Conservation (phyloP, 2,888 invertebrate genomes). For the Timema podura region DNA sequence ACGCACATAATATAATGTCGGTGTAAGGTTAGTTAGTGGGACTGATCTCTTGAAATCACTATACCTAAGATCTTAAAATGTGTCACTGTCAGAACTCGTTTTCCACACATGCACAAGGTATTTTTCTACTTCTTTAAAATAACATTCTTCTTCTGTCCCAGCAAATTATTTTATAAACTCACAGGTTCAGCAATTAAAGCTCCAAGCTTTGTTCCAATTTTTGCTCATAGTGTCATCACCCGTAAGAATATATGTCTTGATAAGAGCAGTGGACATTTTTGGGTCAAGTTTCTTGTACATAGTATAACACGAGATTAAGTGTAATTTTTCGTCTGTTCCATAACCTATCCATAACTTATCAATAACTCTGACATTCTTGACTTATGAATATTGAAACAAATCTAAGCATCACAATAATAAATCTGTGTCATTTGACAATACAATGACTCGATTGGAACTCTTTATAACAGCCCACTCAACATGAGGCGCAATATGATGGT, state of each 20-base stretch:
- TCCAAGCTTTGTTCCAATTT: background rate
- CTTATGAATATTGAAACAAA: slow-evolving; percentile 7
- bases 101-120: background rate
- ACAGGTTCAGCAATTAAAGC: slow-evolving; percentile 5
- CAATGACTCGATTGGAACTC: background rate
- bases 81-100: background rate
- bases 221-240: background rate
- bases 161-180: background rate
- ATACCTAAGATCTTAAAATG: background rate
- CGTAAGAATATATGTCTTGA: background rate
- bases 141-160: background rate
- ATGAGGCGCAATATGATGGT: slow-evolving; percentile 3
- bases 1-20: no score
- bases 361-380: background rate
- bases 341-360: no score
- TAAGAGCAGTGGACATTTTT: background rate
- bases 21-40: no score
- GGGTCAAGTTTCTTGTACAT: background rate
- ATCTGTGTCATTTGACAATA: slow-evolving; percentile 5
- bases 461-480: background rate
- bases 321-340: background rate
- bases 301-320: background rate
- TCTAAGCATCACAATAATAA: background rate
- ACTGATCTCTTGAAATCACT: slow-evolving; percentile 10
- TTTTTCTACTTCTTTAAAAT: slow-evolving; percentile 1